Evolutionary conservation across 2,797 vertebrate genomes (phyloP).

Genomic region (Esox lucius): DNA sequence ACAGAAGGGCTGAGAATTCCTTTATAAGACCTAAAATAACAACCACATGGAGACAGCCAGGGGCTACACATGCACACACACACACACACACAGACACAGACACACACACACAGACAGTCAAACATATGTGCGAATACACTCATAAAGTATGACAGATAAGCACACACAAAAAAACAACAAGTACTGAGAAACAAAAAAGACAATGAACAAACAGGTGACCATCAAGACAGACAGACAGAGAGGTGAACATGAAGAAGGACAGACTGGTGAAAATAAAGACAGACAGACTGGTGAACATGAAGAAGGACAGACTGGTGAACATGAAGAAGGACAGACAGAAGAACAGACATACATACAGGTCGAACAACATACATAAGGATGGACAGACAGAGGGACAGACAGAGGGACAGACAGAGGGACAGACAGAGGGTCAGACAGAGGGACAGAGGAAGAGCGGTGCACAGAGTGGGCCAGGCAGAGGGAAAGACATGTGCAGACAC

Average conservation of each 20-base stretch:
- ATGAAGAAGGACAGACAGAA: too few relatives aligned
- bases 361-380: too few relatives aligned
- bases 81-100: constrained; percentile 23
- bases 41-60: constrained; percentile 79
- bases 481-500: not conserved
- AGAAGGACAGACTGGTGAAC: not conserved
- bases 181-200: not conserved
- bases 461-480: not conserved
- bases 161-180: constrained; percentile 19
- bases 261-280: not conserved
- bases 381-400: not conserved
- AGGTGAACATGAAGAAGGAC: not conserved
- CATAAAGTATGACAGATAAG: constrained; percentile 12
- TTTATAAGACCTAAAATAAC: constrained; percentile 82
- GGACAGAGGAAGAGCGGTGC: not conserved
- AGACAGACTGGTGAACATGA: not conserved
- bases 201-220: not conserved
- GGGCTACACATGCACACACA: constrained; percentile 50
- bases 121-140: not conserved
- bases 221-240: constrained; percentile 12
- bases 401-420: not conserved
- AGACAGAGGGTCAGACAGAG: not conserved
- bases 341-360: not conserved
- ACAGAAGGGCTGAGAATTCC: constrained; percentile 73
- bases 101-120: constrained; percentile 20